Evolutionary conservation across 2,888 invertebrate species (phyloP).

Genomic region (Caradrina clavipalpis): DNA sequence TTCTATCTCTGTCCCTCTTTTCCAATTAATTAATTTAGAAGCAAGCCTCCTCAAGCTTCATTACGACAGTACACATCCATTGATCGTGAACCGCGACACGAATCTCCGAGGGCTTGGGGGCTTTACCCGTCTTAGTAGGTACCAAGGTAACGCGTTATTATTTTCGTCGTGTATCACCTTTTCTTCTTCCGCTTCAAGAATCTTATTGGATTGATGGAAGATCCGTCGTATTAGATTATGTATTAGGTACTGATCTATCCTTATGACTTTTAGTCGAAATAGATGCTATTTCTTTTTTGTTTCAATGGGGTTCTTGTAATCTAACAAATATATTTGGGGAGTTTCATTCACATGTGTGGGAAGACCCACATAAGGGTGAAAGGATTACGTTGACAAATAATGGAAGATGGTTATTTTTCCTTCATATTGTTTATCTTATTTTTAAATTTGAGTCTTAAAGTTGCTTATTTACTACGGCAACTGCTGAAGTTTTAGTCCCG

Average conservation of each 20-base stretch:
- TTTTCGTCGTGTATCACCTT: slow-evolving; percentile 41
- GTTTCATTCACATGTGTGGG: too few species aligned
- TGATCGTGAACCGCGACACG: slow-evolving; percentile 28
- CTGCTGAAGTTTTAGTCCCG: background rate
- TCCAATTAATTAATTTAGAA: slow-evolving; percentile 33
- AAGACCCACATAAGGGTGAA: background rate
- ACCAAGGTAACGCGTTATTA: slow-evolving; percentile 42
- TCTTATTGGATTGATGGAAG: slow-evolving; percentile 45
- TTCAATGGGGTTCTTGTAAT: slow-evolving; percentile 24
- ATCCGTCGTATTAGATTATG: slow-evolving; percentile 49
- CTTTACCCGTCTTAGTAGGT: slow-evolving; percentile 41
- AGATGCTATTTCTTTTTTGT: slow-evolving; percentile 29
- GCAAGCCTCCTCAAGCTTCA: slow-evolving; percentile 12
- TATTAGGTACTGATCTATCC: slow-evolving; percentile 12
- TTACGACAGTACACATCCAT: slow-evolving; percentile 28
- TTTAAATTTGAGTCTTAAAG: background rate
- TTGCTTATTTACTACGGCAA: background rate
- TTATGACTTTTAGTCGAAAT: slow-evolving; percentile 17
- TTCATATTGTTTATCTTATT: background rate
- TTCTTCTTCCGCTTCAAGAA: slow-evolving; percentile 37
- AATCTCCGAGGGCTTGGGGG: slow-evolving; percentile 37
- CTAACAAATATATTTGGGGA: background rate
- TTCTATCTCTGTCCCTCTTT: slow-evolving; percentile 3
- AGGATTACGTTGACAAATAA: background rate
- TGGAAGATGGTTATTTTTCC: background rate